Conservation (phyloP, 2,113 vertebrate genomes). For the Poecilia latipinna region DNA sequence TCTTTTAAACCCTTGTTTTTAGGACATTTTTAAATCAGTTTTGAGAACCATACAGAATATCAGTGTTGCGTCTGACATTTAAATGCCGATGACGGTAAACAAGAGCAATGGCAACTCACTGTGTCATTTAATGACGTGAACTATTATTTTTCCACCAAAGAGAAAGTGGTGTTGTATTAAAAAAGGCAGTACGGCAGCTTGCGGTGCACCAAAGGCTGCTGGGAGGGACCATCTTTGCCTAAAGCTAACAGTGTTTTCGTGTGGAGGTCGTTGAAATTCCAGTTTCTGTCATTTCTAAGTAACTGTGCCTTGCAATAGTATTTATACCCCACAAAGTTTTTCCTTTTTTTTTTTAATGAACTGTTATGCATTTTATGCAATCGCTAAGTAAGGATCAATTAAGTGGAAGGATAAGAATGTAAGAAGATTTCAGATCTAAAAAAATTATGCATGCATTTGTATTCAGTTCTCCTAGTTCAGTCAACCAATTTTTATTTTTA, state of each 20-base stretch:
- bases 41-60: slow-evolving; percentile 39
- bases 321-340: background rate
- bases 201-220: slow-evolving; percentile 46
- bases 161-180: slow-evolving; percentile 74
- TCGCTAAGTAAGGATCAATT: background rate
- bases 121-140: slow-evolving; percentile 20
- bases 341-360: background rate
- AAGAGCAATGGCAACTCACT: slow-evolving; percentile 20
- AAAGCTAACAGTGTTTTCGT: slow-evolving; percentile 39
- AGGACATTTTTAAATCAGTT: slow-evolving; percentile 49
- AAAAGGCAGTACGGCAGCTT: slow-evolving; percentile 62
- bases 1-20: slow-evolving; percentile 48
- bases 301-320: slow-evolving; percentile 20
- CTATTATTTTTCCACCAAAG: slow-evolving; percentile 86
- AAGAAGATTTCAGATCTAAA: too few relatives aligned
- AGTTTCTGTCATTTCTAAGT: slow-evolving; percentile 46
- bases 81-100: slow-evolving; percentile 24
- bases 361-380: background rate
- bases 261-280: slow-evolving; percentile 29
- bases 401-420: too few relatives aligned
- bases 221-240: slow-evolving; percentile 39
- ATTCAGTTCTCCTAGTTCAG: too few relatives aligned
- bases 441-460: too few relatives aligned
- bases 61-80: slow-evolving; percentile 11
- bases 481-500: too few relatives aligned